Percentiles rank a stretch among this genome's conserved stretches.
These are phyloP conservation scores for Bos javanicus DNA, from an alignment of 2,113 vertebrate genomes.

Conservation along the genomic window DNA sequence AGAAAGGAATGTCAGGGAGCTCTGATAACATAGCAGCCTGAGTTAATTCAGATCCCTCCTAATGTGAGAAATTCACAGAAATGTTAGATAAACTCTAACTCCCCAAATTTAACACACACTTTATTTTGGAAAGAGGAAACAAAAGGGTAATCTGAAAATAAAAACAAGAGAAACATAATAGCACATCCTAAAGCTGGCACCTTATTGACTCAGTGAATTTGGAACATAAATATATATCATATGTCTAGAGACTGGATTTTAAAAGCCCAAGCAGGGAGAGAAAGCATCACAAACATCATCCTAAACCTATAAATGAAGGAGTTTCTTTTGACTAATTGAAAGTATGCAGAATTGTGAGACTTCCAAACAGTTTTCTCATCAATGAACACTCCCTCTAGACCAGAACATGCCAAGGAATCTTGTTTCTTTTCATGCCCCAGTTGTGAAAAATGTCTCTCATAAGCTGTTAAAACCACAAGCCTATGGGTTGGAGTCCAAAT, in stretches of 20 bases:
- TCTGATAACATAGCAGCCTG: neutral
- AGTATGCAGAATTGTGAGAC: neutral
- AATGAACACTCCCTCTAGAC: neutral
- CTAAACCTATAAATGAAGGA: neutral
- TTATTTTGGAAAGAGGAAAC: neutral
- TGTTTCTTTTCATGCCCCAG: neutral
- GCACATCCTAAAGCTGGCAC: neutral
- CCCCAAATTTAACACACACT: neutral
- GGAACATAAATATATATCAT: neutral
- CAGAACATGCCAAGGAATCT: neutral
- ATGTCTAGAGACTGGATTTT: neutral
- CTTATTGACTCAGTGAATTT: neutral
- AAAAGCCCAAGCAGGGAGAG: neutral
- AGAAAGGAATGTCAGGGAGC: neutral
- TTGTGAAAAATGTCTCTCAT: neutral
- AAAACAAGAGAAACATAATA: neutral
- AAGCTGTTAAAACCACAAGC: neutral
- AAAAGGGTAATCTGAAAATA: neutral
- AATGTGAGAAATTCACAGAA: neutral
- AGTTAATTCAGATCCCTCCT: neutral
- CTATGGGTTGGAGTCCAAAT: neutral
- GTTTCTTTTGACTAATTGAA: neutral
- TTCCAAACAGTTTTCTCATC: neutral
- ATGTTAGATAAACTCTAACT: neutral
- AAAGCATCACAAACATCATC: neutral